Percentiles rank a stretch among this genome's conserved stretches.
Evolutionary conservation across 1,140 invertebrate species (phyloP).

Genomic region (Drosophila arawakana): DNA sequence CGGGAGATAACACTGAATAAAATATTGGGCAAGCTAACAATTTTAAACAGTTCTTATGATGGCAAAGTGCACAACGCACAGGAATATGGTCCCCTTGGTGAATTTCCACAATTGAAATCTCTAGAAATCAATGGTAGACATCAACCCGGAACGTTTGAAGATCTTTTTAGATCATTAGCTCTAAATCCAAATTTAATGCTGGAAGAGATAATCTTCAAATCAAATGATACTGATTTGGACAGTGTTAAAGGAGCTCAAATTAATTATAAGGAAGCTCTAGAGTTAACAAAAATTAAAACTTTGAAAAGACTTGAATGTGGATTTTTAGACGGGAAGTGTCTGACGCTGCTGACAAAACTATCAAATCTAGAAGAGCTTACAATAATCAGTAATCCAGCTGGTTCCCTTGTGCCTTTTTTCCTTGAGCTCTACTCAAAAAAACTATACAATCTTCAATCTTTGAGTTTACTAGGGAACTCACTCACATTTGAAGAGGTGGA

Average conservation of each 20-base stretch:
- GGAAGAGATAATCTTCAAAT: neutral
- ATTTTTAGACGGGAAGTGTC: neutral
- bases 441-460: neutral
- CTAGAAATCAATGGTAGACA: constrained; percentile 14
- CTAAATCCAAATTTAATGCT: neutral
- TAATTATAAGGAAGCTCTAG: neutral
- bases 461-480: neutral
- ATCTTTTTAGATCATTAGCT: constrained; percentile 4
- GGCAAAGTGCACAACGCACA: neutral
- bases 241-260: neutral
- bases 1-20: constrained; percentile 3
- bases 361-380: constrained; percentile 1
- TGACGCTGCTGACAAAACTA: neutral
- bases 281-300: constrained; percentile 1
- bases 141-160: constrained; percentile 1
- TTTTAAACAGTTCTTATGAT: constrained; percentile 2
- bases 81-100: constrained; percentile 12
- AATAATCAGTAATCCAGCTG: neutral
- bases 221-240: too few relatives aligned
- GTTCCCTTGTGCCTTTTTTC: neutral
- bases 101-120: neutral
- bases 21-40: neutral
- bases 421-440: neutral
- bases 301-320: constrained; percentile 1
- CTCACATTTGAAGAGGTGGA: constrained; percentile 5